Percentiles rank a stretch among this genome's conserved stretches.
Evolutionary conservation across 2,888 invertebrate genomes (phyloP).

Genomic region (Sinohyriopsis cumingii): DNA sequence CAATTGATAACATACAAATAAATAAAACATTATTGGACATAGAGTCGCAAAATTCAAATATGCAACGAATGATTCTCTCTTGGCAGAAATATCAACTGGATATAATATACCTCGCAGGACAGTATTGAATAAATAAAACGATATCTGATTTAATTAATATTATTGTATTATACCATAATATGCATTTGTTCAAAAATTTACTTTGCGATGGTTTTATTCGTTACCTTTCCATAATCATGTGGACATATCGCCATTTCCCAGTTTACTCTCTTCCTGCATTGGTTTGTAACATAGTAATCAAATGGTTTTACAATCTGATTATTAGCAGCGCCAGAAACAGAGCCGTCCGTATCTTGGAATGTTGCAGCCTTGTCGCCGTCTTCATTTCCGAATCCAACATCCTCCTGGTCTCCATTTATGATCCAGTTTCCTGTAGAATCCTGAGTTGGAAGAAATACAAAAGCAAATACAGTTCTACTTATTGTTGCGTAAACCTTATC

Average conservation of each 20-base stretch:
- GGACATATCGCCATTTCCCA: constrained; percentile 47
- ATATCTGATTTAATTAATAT: too few species aligned
- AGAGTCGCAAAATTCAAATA: too few species aligned
- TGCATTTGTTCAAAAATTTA: too few species aligned
- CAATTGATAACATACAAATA: too few species aligned
- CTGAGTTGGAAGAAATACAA: neutral
- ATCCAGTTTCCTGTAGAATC: constrained; percentile 26
- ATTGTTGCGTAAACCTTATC: too few species aligned
- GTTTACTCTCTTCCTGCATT: constrained; percentile 26
- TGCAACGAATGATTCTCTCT: too few species aligned
- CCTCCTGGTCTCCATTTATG: constrained; percentile 25
- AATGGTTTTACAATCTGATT: constrained; percentile 32
- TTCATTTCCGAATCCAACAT: constrained; percentile 23
- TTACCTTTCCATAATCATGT: constrained; percentile 41
- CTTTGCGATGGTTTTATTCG: neutral
- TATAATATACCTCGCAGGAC: too few species aligned
- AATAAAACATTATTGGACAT: too few species aligned
- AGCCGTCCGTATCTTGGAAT: constrained; percentile 34
- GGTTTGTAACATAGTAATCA: constrained; percentile 22
- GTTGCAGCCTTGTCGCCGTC: constrained; percentile 39
- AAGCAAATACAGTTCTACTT: neutral
- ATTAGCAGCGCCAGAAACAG: constrained; percentile 20
- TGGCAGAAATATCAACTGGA: too few species aligned
- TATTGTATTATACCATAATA: too few species aligned
- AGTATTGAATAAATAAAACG: too few species aligned